Evolutionary conservation across 2,797 vertebrate genomes (phyloP), one percentile per base, ranked within the genome.

Genomic region (Lutjanus argentimaculatus): DNA sequence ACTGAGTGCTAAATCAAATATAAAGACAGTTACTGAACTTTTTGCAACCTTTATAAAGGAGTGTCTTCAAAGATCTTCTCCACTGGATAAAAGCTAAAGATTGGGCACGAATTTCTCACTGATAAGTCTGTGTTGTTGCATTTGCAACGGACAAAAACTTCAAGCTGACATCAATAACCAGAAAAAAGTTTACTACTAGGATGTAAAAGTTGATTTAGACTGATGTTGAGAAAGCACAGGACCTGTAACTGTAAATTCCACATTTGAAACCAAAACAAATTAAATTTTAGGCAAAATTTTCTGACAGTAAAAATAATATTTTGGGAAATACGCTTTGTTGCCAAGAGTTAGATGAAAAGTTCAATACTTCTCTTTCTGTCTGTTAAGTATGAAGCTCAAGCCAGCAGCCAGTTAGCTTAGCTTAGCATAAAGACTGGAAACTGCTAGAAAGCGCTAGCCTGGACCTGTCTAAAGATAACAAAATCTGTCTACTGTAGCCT

Each of bases 41-140:
- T 61, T 42, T 65, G 36, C 42, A 40, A 63, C 11, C 72, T 80
- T 17, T 62, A 61, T 36, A n/a, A 77, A 15, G n/a, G 4, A 42
- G 15, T 48, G 21, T 8, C 10, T 57, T 12, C 21, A 43, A 57
- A 69, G 19, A 56, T 21, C 14, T 42, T 16, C 15, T 72, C 6
- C 1, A 12, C 3, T 61, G 19, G 17, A 15, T 21, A 21, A 49
- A 14, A 61, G 43, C 19, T 22, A 48, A 64, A 61, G 21, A 67
- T 19, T 1, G 4, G 11, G 3, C n/a, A 4, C 10, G 15, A 19
- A 51, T 59, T 25, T 61, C 45, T 48, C 25, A 58, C 22, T 43
- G n/a, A 46, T 6, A 42, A 19, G 11, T 67, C 9, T 6, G 17
- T 16, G 67, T 61, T 43, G 0, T 55, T 42, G 3, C 30, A 67